Evolutionary conservation across 2,113 vertebrate genomes (phyloP).

Genomic region (Dascyllus trimaculatus): DNA sequence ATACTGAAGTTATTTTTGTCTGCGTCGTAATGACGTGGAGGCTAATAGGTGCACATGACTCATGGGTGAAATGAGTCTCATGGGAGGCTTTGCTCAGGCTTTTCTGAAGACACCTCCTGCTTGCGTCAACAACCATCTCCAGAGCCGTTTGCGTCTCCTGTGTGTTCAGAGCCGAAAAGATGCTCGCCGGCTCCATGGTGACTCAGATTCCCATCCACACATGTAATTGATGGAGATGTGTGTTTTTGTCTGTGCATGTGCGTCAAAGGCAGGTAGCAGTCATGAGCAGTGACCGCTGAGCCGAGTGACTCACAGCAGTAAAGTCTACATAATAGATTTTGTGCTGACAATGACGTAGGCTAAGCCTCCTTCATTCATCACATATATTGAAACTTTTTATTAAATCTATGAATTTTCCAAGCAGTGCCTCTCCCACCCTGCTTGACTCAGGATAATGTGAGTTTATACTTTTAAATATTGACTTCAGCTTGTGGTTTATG

Average conservation of each 20-base stretch:
- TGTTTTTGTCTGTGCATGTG: background rate
- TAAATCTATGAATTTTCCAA: background rate
- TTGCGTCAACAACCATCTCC: conserved; percentile 42
- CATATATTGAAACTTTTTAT: background rate
- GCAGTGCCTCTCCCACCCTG: background rate
- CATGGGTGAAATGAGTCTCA: conserved; percentile 49
- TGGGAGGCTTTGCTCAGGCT: conserved; percentile 22
- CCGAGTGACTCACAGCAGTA: conserved; percentile 68
- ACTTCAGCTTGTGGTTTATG: conserved; percentile 22
- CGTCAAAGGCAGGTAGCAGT: conserved; percentile 70
- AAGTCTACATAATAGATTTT: conserved; percentile 40
- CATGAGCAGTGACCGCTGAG: conserved; percentile 45
- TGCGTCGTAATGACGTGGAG: conserved; percentile 30
- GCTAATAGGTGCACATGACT: conserved; percentile 64
- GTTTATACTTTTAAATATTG: conserved; percentile 43
- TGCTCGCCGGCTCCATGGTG: conserved; percentile 47
- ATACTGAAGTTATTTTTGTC: conserved; percentile 57
- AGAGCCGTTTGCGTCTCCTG: conserved; percentile 35
- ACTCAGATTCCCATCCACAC: conserved; percentile 57
- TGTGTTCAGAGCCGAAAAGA: conserved; percentile 1
- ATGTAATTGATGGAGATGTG: conserved; percentile 31
- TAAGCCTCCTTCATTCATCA: background rate
- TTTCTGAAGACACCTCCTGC: conserved; percentile 17
- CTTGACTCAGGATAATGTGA: conserved; percentile 2
- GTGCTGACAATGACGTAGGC: conserved; percentile 41